Evolutionary conservation across 1,140 invertebrate species (phyloP).

Genomic region (Aphaenogaster rudis): DNA sequence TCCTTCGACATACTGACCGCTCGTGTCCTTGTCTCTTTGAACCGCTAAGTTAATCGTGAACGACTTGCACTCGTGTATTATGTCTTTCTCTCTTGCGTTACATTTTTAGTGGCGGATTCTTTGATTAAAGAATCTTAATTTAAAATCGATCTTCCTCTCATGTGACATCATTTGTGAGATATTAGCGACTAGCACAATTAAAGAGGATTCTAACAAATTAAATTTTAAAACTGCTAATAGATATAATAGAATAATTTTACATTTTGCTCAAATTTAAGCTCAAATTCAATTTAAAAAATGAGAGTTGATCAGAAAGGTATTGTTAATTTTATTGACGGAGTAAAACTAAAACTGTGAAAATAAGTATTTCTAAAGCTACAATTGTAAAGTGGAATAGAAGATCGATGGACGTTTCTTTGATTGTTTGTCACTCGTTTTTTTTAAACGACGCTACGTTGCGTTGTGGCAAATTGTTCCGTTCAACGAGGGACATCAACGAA

Average conservation of each 20-base stretch:
- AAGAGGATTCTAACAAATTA: background rate
- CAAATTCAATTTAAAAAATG: background rate
- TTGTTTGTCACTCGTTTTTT: background rate
- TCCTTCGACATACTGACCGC: conserved; percentile 63
- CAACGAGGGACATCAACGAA: conserved; percentile 44
- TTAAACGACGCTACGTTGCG: conserved; percentile 13
- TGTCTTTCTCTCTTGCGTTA: conserved; percentile 12
- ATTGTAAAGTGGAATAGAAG: background rate
- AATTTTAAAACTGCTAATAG: background rate
- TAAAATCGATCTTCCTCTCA: background rate
- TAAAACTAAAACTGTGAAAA: background rate
- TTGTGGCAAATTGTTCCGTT: conserved; percentile 50
- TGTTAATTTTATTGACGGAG: background rate
- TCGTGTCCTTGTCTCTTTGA: conserved; percentile 59
- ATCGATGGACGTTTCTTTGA: conserved; percentile 9
- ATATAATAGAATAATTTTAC: background rate
- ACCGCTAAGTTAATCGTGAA: conserved; percentile 45
- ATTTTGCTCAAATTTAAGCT: background rate
- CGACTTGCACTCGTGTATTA: background rate
- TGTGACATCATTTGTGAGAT: background rate
- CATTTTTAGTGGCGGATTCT: background rate
- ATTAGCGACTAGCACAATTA: background rate
- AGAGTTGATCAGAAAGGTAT: background rate
- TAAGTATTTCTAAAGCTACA: background rate
- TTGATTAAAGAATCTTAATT: background rate